Evolutionary conservation across 2,888 invertebrate species (phyloP), one percentile per base, ranked within the genome.

Genomic region (Lomographa bimaculata): DNA sequence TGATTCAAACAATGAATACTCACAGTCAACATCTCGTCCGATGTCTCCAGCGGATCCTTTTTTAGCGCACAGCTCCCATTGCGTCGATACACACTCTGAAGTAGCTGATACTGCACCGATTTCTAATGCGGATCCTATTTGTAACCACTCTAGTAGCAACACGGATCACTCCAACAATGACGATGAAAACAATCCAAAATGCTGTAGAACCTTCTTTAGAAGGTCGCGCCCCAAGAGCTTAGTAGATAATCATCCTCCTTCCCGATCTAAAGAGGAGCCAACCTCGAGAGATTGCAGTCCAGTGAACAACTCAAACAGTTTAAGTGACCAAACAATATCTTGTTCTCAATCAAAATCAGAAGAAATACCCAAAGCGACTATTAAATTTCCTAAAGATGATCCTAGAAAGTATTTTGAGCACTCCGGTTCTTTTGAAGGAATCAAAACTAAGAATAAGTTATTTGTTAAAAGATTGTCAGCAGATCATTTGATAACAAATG

Each of bases 391-490:
- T n/a, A 84, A 78, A 65, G 81, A 78, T 39, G 82, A 84, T 50
- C 41, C 67, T 8, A 79, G 76, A 59, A 85, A 80, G 52, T 75
- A 61, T 65, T 86, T 85, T 66, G 87, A 89, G 54, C 84, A 87
- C 64, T 81, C 86, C 25, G 81, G 80, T 23, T 89, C 87, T 19
- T 85, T 89, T 74, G 89, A 89, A 71, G 86, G 85, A 26, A 77
- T 79, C 29, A 89, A 87, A 60, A 66, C 79, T 20, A 86, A 82
- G 55, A 79, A 69, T 63, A 87, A 85, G 60, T 65, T 84, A 50
- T 86, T 87, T 79, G 84, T 86, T 30, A 89, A 89, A 50, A 73
- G 89, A 57, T 64, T 89, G 37, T 89, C 89, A 47, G 89, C 87
- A 49, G 89, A 89, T 67, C 89, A 89, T 64, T 67, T 89, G 41